A percentile compares a stretch with the other conserved stretches of the same genome.
These are phyloP conservation scores for Drosophila sulfurigaster DNA, from an alignment of 1,140 invertebrate genomes.

Conservation along the genomic window DNA sequence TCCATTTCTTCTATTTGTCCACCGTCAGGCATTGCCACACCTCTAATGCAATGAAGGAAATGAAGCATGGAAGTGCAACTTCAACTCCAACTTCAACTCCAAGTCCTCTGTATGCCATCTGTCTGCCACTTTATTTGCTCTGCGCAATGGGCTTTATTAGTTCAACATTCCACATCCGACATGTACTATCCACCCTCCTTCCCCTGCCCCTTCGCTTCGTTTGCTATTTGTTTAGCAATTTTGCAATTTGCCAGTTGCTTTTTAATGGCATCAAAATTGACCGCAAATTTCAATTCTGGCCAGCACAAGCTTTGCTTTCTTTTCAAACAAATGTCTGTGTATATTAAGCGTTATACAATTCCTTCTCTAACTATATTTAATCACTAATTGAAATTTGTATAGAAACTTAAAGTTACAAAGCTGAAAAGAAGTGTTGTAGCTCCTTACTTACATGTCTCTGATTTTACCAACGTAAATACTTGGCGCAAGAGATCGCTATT, in stretches of 20 bases:
- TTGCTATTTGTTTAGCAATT: constrained; percentile 17
- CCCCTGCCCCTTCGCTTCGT: not conserved
- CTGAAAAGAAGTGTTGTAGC: no score
- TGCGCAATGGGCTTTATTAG: constrained; percentile 49
- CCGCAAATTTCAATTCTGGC: constrained; percentile 23
- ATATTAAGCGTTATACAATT: not conserved
- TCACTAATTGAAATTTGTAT: no score
- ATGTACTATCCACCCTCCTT: not conserved
- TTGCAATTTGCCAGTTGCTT: constrained; percentile 48
- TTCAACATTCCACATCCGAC: constrained; percentile 43
- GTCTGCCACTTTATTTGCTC: constrained; percentile 37
- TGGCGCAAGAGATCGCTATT: no score
- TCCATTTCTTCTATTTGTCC: not conserved
- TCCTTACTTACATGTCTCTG: no score
- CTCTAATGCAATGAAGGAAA: not conserved
- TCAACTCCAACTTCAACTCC: not conserved
- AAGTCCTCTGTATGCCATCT: constrained; percentile 9
- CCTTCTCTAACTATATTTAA: not conserved
- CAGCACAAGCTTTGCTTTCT: not conserved
- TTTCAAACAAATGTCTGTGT: not conserved
- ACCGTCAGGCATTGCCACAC: not conserved
- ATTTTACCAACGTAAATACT: no score
- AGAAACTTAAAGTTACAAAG: no score
- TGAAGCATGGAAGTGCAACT: not conserved
- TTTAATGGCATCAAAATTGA: constrained; percentile 51